A percentile compares a stretch with the other conserved stretches of the same genome.
Evolutionary conservation across 2,888 invertebrate genomes (phyloP).

Genomic region (Drosophila prolongata): DNA sequence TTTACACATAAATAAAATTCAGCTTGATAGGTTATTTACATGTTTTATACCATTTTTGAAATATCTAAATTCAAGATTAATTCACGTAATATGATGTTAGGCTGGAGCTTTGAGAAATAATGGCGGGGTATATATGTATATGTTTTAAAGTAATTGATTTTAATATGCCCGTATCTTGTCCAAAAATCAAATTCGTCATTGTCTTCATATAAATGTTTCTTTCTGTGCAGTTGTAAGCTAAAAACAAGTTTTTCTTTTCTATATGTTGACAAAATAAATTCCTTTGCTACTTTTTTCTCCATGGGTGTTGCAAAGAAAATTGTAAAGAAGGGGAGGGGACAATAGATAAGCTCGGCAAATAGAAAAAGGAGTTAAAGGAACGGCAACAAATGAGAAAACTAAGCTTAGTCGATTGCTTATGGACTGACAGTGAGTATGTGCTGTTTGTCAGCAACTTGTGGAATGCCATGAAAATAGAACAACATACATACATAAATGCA

Average conservation of each 20-base stretch:
- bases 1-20: neutral
- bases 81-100: no score
- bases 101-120: no score
- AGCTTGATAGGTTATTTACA: neutral
- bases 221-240: slow-evolving; percentile 4
- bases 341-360: slow-evolving; percentile 55
- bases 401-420: slow-evolving; percentile 12
- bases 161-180: no score
- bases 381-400: slow-evolving; percentile 16
- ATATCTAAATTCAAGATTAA: no score
- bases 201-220: neutral
- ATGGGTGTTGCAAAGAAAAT: neutral
- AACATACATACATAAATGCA: slow-evolving; percentile 8
- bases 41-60: no score
- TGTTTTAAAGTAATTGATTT: no score
- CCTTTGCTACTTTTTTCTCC: slow-evolving; percentile 4
- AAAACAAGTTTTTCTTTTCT: slow-evolving; percentile 30
- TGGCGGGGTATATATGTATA: no score
- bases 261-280: slow-evolving; percentile 40
- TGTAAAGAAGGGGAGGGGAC: slow-evolving; percentile 1
- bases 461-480: slow-evolving; percentile 62
- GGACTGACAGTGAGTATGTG: neutral
- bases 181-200: no score
- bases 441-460: slow-evolving; percentile 60
- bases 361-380: slow-evolving; percentile 15